Evolutionary conservation across 2,888 invertebrate genomes (phyloP).

Genomic region (Asteroscopus sphinx): DNA sequence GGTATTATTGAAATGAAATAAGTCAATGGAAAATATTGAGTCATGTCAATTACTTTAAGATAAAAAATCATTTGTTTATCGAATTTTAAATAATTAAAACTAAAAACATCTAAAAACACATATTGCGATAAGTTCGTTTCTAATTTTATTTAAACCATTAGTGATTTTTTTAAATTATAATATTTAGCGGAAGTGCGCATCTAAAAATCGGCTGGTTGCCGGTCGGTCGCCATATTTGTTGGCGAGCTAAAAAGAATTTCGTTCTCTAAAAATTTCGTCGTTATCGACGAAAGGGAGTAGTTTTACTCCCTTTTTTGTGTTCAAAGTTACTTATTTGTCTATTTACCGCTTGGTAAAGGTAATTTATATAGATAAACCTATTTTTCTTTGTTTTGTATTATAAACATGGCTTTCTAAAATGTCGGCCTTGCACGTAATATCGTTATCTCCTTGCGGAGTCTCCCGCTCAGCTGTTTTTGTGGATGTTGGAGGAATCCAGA

Average conservation of each 20-base stretch:
- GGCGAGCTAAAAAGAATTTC: conserved; percentile 89
- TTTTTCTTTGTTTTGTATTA: conserved; percentile 90
- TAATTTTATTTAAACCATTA: conserved; percentile 12
- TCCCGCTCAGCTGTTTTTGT: conserved; percentile 88
- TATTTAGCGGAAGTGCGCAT: conserved; percentile 82
- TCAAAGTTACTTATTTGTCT: conserved; percentile 70
- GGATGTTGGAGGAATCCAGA: conserved; percentile 89
- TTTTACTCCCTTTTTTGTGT: conserved; percentile 89
- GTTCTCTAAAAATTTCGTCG: conserved; percentile 90
- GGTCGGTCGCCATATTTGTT: conserved; percentile 92
- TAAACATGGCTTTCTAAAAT: conserved; percentile 96
- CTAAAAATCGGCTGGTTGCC: conserved; percentile 82
- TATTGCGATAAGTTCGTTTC: conserved; percentile 5
- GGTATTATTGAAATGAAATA: no score
- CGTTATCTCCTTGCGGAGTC: conserved; percentile 93
- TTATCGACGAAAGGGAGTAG: conserved; percentile 92
- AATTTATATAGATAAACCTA: conserved; percentile 71
- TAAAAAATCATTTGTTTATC: conserved; percentile 39
- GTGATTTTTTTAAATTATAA: conserved; percentile 17
- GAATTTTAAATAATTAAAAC: conserved; percentile 35
- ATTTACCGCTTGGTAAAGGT: conserved; percentile 78
- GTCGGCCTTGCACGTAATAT: conserved; percentile 92
- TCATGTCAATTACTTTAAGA: conserved; percentile 59
- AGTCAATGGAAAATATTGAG: conserved; percentile 50
- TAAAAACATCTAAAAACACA: conserved; percentile 29